phyloP scores from a whole-genome alignment of 2,888 invertebrate species.

The Copidosoma aretas region DNA sequence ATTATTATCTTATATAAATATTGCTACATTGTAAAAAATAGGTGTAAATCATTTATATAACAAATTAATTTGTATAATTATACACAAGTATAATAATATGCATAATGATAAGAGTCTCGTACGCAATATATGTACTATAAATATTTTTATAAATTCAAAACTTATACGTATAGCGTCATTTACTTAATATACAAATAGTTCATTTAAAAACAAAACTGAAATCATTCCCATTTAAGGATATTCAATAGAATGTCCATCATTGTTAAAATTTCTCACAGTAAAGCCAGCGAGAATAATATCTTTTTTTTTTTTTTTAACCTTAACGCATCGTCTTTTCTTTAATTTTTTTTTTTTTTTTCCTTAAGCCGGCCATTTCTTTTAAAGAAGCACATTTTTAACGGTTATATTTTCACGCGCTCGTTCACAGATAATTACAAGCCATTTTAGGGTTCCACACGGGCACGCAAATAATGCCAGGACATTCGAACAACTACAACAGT shows the following conservation, averaged over 20 bases:
- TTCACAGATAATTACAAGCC: not conserved
- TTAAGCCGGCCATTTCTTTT: not conserved
- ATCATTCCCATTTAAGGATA: not conserved
- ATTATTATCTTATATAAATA: constrained; percentile 1
- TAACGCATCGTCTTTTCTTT: not conserved
- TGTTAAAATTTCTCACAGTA: not conserved
- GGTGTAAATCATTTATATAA: not conserved
- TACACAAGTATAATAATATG: not conserved
- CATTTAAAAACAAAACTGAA: not conserved
- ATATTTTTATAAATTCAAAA: not conserved
- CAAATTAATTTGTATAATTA: not conserved
- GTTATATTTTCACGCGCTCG: not conserved
- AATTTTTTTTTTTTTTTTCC: not conserved
- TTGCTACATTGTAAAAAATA: not conserved
- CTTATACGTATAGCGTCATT: not conserved
- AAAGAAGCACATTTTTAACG: not conserved
- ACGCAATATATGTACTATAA: constrained; percentile 32
- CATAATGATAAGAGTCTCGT: not conserved
- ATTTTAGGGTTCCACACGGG: not conserved
- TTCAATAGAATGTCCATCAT: not conserved
- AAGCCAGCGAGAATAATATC: not conserved
- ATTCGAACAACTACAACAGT: not conserved
- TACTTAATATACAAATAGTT: not conserved
- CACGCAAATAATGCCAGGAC: not conserved
- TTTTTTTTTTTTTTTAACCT: not conserved